phyloP scores from a whole-genome alignment of 2,888 invertebrate species.

The Rutpela maculata region DNA sequence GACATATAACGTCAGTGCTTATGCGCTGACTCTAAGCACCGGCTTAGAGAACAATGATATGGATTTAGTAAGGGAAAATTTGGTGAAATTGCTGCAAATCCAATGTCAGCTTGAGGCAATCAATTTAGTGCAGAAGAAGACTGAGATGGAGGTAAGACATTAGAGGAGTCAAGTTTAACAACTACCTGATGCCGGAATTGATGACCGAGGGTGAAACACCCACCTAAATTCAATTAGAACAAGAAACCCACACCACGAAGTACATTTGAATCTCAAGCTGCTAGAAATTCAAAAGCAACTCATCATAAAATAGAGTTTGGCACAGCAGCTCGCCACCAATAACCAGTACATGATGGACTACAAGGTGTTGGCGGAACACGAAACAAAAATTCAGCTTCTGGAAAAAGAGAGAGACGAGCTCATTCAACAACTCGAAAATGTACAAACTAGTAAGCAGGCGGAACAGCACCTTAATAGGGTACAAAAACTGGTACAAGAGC shows the following conservation, averaged over 20 bases:
- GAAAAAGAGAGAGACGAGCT: conserved; percentile 87
- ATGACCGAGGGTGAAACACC: conserved; percentile 50
- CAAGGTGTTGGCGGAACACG: conserved; percentile 77
- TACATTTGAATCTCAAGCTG: conserved; percentile 80
- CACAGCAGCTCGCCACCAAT: conserved; percentile 80
- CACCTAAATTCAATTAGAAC: conserved; percentile 78
- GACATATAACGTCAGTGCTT: too few species aligned
- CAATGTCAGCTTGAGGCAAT: conserved; percentile 75
- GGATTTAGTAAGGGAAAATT: conserved; percentile 71
- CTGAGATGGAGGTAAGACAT: conserved; percentile 73
- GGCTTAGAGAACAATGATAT: conserved; percentile 69
- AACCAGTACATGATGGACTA: conserved; percentile 73
- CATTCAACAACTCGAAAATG: conserved; percentile 79
- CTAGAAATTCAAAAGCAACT: conserved; percentile 83
- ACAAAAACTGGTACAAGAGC: conserved; percentile 77
- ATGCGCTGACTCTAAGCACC: conserved; percentile 76
- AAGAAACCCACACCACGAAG: conserved; percentile 81
- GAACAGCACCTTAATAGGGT: conserved; percentile 88
- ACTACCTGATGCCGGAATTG: conserved; percentile 38
- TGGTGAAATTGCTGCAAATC: conserved; percentile 75
- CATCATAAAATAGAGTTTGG: conserved; percentile 80
- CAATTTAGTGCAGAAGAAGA: conserved; percentile 77
- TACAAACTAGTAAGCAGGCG: conserved; percentile 78
- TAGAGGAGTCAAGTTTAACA: conserved; percentile 57
- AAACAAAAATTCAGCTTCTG: conserved; percentile 80